A percentile compares a stretch with the other conserved stretches of the same genome.
These are phyloP conservation scores for Heptranchias perlo DNA, from an alignment of 2,113 vertebrate genomes.

Conservation along the genomic window DNA sequence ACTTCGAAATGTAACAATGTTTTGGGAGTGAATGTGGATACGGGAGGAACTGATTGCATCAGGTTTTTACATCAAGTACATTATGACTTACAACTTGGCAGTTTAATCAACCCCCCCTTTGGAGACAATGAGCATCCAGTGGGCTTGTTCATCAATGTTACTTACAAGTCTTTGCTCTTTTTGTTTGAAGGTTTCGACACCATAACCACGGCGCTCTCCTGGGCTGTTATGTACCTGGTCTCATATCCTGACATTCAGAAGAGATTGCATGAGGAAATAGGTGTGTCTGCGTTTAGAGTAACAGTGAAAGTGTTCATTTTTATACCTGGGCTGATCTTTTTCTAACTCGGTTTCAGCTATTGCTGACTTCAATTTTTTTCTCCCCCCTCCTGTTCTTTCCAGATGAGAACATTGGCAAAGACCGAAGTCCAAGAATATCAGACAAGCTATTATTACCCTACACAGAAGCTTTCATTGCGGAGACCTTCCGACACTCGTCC, in stretches of 20 bases:
- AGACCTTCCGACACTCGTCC: slow-evolving; percentile 79
- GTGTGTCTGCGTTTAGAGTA: slow-evolving; percentile 54
- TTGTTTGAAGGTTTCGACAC: slow-evolving; percentile 81
- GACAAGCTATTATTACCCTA: slow-evolving; percentile 65
- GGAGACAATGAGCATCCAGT: background rate
- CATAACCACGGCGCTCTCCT: slow-evolving; percentile 73
- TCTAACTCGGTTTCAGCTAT: background rate
- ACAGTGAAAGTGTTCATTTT: background rate
- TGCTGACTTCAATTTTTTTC: background rate
- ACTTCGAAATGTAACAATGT: background rate
- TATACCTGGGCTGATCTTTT: background rate
- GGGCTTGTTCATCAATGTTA: background rate
- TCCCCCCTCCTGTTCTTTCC: slow-evolving; percentile 5
- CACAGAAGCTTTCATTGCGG: slow-evolving; percentile 81
- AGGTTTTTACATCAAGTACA: background rate
- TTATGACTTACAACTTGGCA: background rate
- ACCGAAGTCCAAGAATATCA: slow-evolving; percentile 59
- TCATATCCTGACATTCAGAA: slow-evolving; percentile 70
- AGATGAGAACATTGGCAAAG: slow-evolving; percentile 68
- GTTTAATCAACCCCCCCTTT: background rate
- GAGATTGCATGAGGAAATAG: slow-evolving; percentile 73
- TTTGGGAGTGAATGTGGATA: background rate
- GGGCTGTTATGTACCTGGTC: slow-evolving; percentile 77
- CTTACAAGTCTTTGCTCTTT: background rate
- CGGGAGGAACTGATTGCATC: no score